Conservation (phyloP, 2,113 vertebrate species). For the Buteo buteo region DNA sequence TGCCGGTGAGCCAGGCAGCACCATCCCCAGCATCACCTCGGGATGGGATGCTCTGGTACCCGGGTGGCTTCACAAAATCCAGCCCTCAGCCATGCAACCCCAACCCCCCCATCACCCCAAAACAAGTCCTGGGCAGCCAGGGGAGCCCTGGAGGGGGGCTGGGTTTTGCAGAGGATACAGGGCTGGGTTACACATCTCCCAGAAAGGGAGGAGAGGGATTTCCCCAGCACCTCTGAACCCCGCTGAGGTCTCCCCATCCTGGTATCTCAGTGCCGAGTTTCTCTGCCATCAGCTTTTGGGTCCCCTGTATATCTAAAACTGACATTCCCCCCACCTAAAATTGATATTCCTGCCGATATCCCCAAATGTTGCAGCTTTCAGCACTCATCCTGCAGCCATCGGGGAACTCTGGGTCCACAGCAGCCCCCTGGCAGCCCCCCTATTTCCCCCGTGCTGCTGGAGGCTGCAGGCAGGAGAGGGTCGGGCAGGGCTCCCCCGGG, state of each 20-base stretch:
- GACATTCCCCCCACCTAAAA: neutral
- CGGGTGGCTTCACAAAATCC: neutral
- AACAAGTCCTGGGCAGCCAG: neutral
- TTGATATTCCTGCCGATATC: fast-evolving
- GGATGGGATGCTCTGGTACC: neutral
- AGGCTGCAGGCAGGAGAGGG: neutral
- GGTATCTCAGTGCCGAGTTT: neutral
- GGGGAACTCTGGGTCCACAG: neutral
- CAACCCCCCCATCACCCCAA: neutral
- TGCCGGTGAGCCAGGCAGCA: too few relatives aligned
- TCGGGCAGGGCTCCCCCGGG: fast-evolving
- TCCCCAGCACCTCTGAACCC: neutral
- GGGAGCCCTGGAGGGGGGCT: neutral
- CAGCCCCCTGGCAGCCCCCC: neutral
- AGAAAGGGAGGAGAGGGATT: neutral
- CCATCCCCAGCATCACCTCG: neutral
- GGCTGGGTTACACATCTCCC: neutral
- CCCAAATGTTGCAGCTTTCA: neutral
- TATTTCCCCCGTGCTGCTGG: fast-evolving
- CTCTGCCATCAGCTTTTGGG: neutral
- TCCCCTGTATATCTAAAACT: fast-evolving
- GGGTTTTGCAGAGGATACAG: neutral
- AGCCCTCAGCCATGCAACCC: neutral
- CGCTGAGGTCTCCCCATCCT: neutral
- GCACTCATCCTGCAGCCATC: fast-evolving